Percentiles rank a stretch among this genome's conserved stretches.
Evolutionary conservation across 2,797 vertebrate species (phyloP).

Genomic region (Anas flavirostris): DNA sequence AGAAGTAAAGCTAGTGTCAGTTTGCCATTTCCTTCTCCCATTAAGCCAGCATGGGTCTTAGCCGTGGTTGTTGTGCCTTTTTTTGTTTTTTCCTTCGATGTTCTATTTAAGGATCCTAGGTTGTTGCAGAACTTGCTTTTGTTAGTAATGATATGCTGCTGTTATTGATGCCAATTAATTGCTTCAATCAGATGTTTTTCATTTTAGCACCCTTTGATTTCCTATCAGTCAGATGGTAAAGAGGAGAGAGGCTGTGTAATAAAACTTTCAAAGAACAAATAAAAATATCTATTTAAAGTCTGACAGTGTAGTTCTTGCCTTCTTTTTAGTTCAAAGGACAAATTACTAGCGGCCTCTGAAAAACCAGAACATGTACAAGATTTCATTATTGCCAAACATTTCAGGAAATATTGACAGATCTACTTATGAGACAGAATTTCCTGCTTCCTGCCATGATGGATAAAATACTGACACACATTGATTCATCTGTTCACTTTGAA

Average conservation of each 20-base stretch:
- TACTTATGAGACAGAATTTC: constrained; percentile 68
- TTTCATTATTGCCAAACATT: constrained; percentile 12
- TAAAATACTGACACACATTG: constrained; percentile 53
- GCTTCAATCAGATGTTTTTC: constrained; percentile 13
- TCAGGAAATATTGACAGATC: constrained; percentile 70
- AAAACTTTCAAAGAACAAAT: constrained; percentile 20
- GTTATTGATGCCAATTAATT: neutral
- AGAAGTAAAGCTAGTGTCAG: neutral
- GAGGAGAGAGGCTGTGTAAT: neutral
- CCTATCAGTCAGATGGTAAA: neutral
- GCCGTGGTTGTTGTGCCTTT: neutral
- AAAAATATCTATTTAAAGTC: neutral
- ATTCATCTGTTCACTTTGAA: constrained; percentile 58
- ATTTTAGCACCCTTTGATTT: constrained; percentile 39
- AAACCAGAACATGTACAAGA: constrained; percentile 19
- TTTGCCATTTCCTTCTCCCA: neutral
- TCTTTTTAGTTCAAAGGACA: constrained; percentile 37
- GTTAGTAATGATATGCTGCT: neutral
- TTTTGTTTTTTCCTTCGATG: too few relatives aligned
- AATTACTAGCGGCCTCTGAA: neutral
- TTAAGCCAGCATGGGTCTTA: neutral
- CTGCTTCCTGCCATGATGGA: constrained; percentile 68
- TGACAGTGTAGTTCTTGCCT: neutral
- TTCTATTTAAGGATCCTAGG: neutral
- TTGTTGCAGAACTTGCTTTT: neutral